Evolutionary conservation across 2,797 vertebrate species (phyloP), one percentile per base, ranked within the genome.

Genomic region (Danio choprae): DNA sequence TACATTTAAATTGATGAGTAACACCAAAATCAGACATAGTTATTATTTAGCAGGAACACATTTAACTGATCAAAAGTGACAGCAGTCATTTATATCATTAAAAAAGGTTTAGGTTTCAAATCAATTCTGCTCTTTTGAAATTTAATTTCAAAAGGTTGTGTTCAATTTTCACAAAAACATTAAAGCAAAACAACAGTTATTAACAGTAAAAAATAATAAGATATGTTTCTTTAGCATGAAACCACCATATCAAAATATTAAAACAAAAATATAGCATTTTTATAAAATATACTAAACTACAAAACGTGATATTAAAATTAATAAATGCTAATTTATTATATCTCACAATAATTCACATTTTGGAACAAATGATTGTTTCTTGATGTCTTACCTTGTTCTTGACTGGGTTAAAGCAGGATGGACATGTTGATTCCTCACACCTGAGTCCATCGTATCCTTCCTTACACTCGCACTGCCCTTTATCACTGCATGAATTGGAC

Each of bases 381-480:
- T 50, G 6, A 48, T 55, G 9, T 46, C 89, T 43, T 85, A 98
- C 98, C 96, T 96, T 93, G 36, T 0, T 68, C 85, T 94, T 95
- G 86, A 97, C 90, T 67, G 94, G 91, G 64, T 71, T 48, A 8
- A 99, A 99, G 85, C 98, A 99, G 74, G 89, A 81, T 0, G 98
- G 97, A 77, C 98, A 99, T 65, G 79, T 79, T 0, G 89, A 88
- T 1, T 82, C 90, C 13, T 96, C 92, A 58, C 98, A 99, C 87
- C 10, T 91, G 40, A 82, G 87, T 5, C 97, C 98, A 15, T 94
- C 91, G 0, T 94, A 96, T 16, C 95, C 96, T 0, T 93, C 88
- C 84, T 90, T 93, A 89, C 97, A 99, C 36, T 84, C 79, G 82
- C 98, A 99, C 85, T 88, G 95, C 7, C 97, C 96, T 0, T 85